phyloP scores from a whole-genome alignment of 2,113 vertebrate genomes.

The Neotragus pygmaeus region DNA sequence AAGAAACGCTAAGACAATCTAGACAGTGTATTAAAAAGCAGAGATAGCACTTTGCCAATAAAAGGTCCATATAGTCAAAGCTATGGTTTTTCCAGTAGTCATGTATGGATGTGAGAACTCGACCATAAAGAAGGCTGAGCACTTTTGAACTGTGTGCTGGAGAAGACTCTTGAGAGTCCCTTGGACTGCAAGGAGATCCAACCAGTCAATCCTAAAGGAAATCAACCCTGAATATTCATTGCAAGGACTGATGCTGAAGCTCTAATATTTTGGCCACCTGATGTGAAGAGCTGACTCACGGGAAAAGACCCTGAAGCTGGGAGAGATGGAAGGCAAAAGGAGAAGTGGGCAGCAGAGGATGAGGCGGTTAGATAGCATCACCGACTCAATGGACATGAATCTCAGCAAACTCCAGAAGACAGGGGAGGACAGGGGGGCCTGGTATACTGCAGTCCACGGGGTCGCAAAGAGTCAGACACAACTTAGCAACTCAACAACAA shows the following conservation, averaged over 20 bases:
- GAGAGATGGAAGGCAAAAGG: not conserved
- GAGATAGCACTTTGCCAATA: no score
- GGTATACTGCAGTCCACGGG: not conserved
- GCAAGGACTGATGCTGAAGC: not conserved
- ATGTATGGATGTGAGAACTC: no score
- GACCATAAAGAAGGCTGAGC: no score
- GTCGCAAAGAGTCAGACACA: not conserved
- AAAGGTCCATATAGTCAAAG: no score
- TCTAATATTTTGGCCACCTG: not conserved
- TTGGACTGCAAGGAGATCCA: not conserved
- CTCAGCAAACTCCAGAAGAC: not conserved
- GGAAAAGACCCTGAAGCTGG: not conserved
- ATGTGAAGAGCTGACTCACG: not conserved
- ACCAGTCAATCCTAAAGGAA: not conserved
- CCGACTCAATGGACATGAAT: not conserved
- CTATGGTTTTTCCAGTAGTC: no score
- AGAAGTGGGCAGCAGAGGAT: not conserved
- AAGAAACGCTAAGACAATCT: no score
- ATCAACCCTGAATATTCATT: not conserved
- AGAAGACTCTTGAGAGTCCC: not conserved
- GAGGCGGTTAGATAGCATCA: not conserved
- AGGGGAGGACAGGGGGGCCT: not conserved
- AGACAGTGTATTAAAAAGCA: no score
- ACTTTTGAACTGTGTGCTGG: not conserved
- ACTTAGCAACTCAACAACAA: not conserved